Conservation (phyloP, 2,797 vertebrate genomes). For the Myotis vivesi region DNA sequence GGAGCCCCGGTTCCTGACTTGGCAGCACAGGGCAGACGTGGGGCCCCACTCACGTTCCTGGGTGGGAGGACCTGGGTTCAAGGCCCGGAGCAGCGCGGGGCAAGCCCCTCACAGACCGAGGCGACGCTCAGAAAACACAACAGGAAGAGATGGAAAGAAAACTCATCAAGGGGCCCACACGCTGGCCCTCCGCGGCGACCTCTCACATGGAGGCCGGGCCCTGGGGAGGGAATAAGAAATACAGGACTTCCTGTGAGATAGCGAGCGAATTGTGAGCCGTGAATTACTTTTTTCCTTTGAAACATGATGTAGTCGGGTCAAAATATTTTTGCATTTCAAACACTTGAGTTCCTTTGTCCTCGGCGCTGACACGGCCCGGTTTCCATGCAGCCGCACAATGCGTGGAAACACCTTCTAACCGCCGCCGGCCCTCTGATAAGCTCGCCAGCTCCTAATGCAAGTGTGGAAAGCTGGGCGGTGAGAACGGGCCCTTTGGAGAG, state of each 20-base stretch:
- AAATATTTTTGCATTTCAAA: constrained; percentile 63
- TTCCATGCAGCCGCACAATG: constrained; percentile 83
- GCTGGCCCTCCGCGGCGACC: neutral
- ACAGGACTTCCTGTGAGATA: constrained; percentile 59
- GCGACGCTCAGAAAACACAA: neutral
- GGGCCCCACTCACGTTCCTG: neutral
- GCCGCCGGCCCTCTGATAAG: constrained; percentile 85
- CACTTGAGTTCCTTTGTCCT: constrained; percentile 82
- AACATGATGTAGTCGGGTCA: constrained; percentile 64
- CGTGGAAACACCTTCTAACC: constrained; percentile 84
- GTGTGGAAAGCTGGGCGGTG: constrained; percentile 82
- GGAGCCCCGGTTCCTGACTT: neutral
- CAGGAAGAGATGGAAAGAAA: constrained; percentile 58
- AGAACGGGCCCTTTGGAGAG: constrained; percentile 81
- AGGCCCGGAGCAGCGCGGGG: rapidly evolving
- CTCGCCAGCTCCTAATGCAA: constrained; percentile 80
- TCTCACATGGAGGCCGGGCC: neutral
- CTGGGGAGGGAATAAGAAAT: constrained; percentile 15
- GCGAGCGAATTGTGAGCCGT: constrained; percentile 42
- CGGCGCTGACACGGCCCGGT: constrained; percentile 78
- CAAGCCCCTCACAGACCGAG: neutral
- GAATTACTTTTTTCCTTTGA: constrained; percentile 67
- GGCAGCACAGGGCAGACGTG: neutral
- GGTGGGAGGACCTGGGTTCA: neutral
- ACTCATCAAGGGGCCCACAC: neutral